Conservation (phyloP, 2,797 vertebrate genomes). For the Catharus ustulatus region DNA sequence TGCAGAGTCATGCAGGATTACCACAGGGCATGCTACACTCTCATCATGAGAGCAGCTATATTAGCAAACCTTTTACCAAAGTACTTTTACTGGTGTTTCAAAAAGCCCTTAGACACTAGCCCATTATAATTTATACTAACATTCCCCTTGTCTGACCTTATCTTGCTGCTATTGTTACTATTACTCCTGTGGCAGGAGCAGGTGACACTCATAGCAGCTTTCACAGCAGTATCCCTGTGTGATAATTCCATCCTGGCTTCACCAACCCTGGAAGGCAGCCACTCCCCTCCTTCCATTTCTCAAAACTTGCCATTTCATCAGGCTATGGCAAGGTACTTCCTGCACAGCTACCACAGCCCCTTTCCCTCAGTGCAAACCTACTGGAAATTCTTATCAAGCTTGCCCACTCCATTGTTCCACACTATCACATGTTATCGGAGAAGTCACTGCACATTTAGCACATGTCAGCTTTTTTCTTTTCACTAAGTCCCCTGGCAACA, state of each 20-base stretch:
- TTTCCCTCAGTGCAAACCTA: background rate
- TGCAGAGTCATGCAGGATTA: background rate
- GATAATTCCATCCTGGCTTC: background rate
- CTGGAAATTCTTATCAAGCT: slow-evolving; percentile 44
- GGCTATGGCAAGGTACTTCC: background rate
- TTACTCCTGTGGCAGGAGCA: background rate
- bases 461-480: background rate
- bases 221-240: rapidly evolving
- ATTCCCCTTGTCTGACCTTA: background rate
- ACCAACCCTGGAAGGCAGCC: background rate
- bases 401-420: slow-evolving; percentile 41
- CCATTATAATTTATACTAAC: background rate
- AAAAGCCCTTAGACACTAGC: background rate
- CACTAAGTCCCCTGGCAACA: background rate
- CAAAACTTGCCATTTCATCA: background rate
- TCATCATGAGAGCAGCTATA: background rate
- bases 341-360: background rate
- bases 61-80: background rate
- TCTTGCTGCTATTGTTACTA: background rate
- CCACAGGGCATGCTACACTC: background rate
- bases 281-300: background rate
- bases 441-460: background rate
- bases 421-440: background rate
- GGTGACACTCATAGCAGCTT: background rate
- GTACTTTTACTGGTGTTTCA: background rate